These are phyloP conservation scores for Cairina moschata DNA, from an alignment of 2,113 vertebrate genomes.

Conservation along the genomic window DNA sequence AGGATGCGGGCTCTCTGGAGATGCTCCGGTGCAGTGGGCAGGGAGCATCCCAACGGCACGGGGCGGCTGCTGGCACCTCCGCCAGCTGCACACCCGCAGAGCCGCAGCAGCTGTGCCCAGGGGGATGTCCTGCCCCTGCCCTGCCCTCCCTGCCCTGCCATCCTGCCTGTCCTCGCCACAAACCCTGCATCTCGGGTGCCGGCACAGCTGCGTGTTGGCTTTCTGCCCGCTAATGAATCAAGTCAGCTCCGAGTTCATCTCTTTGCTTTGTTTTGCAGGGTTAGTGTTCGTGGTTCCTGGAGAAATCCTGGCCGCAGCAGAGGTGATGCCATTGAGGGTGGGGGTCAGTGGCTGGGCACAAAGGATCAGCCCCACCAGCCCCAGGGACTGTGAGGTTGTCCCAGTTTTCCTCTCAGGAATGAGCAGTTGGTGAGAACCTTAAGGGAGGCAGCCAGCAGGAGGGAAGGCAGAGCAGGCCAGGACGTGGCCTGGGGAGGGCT, in stretches of 20 bases:
- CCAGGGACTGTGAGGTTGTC: neutral
- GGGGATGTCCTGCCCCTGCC: neutral
- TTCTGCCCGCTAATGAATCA: neutral
- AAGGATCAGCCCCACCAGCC: neutral
- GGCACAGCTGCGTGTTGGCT: neutral
- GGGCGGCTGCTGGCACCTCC: neutral
- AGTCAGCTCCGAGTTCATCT: neutral
- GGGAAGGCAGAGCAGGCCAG: rapidly evolving
- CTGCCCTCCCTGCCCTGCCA: rapidly evolving
- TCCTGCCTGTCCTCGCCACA: neutral
- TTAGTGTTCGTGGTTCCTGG: neutral
- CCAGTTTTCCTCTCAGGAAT: neutral
- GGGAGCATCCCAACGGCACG: conserved; percentile 23
- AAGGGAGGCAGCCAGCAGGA: neutral
- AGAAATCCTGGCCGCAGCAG: neutral
- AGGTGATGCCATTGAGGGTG: rapidly evolving
- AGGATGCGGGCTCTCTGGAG: conserved; percentile 41
- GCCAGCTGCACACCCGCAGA: neutral
- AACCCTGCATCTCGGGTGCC: rapidly evolving
- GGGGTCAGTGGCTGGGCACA: neutral
- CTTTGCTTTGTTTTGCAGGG: neutral
- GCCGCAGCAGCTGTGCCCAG: neutral
- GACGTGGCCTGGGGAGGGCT: no score
- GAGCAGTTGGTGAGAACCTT: neutral
- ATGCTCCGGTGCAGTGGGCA: neutral